Percentiles rank a stretch among this genome's conserved stretches.
Evolutionary conservation across 2,797 vertebrate genomes (phyloP).

Genomic region (Poecilia gillii): DNA sequence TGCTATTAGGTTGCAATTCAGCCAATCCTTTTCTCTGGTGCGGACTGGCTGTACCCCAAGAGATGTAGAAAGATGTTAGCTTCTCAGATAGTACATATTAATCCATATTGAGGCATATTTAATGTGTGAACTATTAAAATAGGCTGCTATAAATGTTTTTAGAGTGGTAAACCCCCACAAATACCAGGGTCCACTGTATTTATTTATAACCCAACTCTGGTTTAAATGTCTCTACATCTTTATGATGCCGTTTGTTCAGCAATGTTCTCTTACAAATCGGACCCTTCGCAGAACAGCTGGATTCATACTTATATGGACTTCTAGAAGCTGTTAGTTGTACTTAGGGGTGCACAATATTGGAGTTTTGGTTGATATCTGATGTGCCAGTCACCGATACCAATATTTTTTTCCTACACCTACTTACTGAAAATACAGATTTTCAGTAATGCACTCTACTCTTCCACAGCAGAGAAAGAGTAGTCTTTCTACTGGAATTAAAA

Average conservation of each 20-base stretch:
- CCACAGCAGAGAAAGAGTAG: too few species aligned
- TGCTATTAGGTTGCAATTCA: neutral
- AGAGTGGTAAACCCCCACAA: neutral
- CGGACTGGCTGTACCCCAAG: neutral
- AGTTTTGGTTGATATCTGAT: too few species aligned
- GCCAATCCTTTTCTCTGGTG: neutral
- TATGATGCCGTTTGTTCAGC: neutral
- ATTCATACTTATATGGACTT: neutral
- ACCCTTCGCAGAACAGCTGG: neutral
- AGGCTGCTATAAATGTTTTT: neutral
- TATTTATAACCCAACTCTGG: neutral
- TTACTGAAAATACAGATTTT: too few species aligned
- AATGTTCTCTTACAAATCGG: neutral
- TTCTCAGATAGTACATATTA: neutral
- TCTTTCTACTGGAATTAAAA: too few species aligned
- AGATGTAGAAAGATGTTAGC: neutral
- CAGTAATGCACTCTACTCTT: too few species aligned
- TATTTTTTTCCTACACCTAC: too few species aligned
- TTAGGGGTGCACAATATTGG: too few species aligned
- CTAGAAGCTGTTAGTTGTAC: neutral
- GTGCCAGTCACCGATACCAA: too few species aligned
- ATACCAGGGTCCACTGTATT: neutral
- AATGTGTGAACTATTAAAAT: neutral
- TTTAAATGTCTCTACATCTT: neutral
- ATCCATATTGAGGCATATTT: neutral